Conservation (phyloP, 1,140 invertebrate species). For the Pachypsylla venusta region DNA sequence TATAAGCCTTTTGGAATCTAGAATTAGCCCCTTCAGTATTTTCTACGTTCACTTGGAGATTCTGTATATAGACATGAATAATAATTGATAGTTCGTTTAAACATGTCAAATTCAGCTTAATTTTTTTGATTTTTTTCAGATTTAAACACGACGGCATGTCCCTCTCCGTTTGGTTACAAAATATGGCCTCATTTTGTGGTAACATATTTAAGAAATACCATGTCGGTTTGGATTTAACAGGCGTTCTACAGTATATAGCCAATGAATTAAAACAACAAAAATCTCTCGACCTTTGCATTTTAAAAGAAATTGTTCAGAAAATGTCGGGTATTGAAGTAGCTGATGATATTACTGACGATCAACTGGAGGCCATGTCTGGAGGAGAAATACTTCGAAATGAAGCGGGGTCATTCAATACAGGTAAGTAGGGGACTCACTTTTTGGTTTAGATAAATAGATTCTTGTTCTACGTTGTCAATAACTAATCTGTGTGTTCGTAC, state of each 20-base stretch:
- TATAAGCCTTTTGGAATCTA: too few species aligned
- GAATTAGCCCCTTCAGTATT: too few species aligned
- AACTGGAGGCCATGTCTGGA: conserved; percentile 89
- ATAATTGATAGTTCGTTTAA: too few species aligned
- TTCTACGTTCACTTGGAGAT: too few species aligned
- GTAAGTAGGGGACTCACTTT: too few species aligned
- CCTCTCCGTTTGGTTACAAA: conserved; percentile 87
- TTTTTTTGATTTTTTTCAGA: conserved; percentile 48
- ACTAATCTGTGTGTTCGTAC: too few species aligned
- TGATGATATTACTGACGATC: conserved; percentile 91
- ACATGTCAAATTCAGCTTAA: too few species aligned
- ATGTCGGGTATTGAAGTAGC: conserved; percentile 97
- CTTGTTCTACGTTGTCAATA: too few species aligned
- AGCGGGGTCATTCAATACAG: conserved; percentile 35
- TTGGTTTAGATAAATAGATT: too few species aligned
- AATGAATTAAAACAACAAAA: not conserved
- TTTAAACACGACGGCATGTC: conserved; percentile 86
- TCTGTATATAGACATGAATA: too few species aligned
- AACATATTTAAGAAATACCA: conserved; percentile 90
- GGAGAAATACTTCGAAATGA: conserved; percentile 90
- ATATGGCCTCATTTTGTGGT: conserved; percentile 85
- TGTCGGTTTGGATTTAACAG: conserved; percentile 75
- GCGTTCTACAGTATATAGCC: conserved; percentile 88
- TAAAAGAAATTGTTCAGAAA: conserved; percentile 97
- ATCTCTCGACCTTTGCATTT: conserved; percentile 70